Evolutionary conservation across 2,888 invertebrate species (phyloP).

Genomic region (Lasioglossum calceatum): DNA sequence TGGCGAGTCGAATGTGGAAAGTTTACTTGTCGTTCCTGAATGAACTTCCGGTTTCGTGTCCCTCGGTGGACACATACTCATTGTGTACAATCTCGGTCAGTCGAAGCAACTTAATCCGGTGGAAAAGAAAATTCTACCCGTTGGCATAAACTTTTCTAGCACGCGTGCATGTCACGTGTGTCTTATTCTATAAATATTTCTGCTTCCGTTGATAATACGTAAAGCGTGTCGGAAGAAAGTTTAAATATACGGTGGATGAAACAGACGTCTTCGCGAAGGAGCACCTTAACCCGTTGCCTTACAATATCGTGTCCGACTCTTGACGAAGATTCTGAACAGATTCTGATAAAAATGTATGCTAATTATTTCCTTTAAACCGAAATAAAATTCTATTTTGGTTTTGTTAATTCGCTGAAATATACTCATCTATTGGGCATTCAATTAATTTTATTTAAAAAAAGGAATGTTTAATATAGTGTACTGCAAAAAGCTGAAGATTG

Average conservation of each 20-base stretch:
- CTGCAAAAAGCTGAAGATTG: neutral
- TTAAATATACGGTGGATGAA: neutral
- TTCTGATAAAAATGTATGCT: too few species aligned
- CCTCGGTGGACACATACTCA: conserved; percentile 33
- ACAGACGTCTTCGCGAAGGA: neutral
- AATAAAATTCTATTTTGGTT: too few species aligned
- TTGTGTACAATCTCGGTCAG: conserved; percentile 6
- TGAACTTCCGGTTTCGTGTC: conserved; percentile 43
- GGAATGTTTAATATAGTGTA: neutral
- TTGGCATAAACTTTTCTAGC: neutral
- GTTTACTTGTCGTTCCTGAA: conserved; percentile 35
- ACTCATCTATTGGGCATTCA: neutral
- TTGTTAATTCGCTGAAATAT: neutral
- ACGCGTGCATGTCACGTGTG: neutral
- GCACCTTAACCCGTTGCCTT: too few species aligned
- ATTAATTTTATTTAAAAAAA: neutral
- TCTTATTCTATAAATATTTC: neutral
- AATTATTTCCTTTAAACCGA: too few species aligned
- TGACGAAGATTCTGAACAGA: too few species aligned
- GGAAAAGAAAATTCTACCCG: conserved; percentile 7
- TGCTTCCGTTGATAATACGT: neutral
- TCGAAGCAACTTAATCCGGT: conserved; percentile 10
- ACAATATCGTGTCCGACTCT: too few species aligned
- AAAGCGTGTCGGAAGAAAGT: neutral
- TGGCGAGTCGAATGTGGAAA: conserved; percentile 44